Evolutionary conservation across 2,113 vertebrate genomes (phyloP).

Genomic region (Macroglossus sobrinus): DNA sequence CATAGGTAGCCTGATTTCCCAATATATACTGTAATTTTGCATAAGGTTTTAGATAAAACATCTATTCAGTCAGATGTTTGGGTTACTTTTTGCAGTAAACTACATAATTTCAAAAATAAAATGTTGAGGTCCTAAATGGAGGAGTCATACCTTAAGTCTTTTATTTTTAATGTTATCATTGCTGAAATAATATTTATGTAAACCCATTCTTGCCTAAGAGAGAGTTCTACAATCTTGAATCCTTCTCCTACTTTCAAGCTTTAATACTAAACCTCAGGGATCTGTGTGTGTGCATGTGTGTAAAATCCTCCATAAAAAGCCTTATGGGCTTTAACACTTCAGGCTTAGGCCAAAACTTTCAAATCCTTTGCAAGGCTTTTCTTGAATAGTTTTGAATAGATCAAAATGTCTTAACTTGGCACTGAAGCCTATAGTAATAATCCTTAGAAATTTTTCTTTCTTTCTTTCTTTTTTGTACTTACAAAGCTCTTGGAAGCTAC

Average conservation of each 20-base stretch:
- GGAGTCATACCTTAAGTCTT: background rate
- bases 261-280: conserved; percentile 17
- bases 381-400: conserved; percentile 51
- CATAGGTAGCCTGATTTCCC: background rate
- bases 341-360: conserved; percentile 4
- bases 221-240: background rate
- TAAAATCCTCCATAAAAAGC: background rate
- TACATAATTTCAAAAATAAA: conserved; percentile 8
- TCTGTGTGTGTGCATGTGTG: background rate
- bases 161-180: background rate
- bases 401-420: conserved; percentile 51
- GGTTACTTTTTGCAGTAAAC: background rate
- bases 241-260: conserved; percentile 17
- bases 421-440: conserved; percentile 30
- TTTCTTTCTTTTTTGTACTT: conserved; percentile 38
- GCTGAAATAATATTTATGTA: conserved; percentile 19
- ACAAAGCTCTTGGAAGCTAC: conserved; percentile 15
- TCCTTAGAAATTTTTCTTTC: conserved; percentile 47
- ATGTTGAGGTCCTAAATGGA: background rate
- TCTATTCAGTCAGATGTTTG: background rate
- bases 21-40: background rate
- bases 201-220: conserved; percentile 3
- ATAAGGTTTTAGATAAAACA: conserved; percentile 29
- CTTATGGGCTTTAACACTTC: background rate
- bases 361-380: conserved; percentile 25